Base-by-base conservation (phyloP, 2,888 invertebrate genomes). In the Drosophila prolongata region DNA sequence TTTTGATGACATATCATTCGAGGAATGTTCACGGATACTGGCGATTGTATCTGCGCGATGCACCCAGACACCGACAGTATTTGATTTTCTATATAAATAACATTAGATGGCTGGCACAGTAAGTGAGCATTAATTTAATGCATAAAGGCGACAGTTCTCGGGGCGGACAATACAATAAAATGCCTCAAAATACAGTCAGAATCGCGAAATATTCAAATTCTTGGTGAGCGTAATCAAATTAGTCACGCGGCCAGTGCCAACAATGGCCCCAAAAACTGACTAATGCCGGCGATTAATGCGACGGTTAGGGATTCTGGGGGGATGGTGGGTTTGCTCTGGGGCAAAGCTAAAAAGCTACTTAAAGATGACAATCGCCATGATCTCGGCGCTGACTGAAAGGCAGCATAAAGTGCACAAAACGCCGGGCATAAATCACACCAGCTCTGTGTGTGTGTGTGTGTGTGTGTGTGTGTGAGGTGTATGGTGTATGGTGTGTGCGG, bases 251-350 rank as follows among this genome's bases (percentile, higher is more conserved):
- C 50, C 75, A 73, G 75, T 55, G 64, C 54, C 47, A 79, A 80
- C 82, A 77, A 71, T 62, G 66, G 70, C 44, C 14, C 44, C 44
- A 44, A 61, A 68, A 67, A 64, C 68, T 75, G 80, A 86, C 83
- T 86, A 86, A 87, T 80, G 76, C 73, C 55, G 27, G 65, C 78
- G 78, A 84, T 83, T 78, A 80, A 84, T 75, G 68, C 55, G 61
- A 64, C 59, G 64, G 67, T 58, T 42, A 37, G 68, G 71, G 46
- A n/a, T 5, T 27, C 13, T 27, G 49, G 66, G 72, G 72, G 67
- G 52, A 52, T 49, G 13, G 11, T 46, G 13, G 50, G 11, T 8
- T 14, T 0, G 30, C 16, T 37, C 10, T 14, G 14, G n/a, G 37
- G 11, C 52, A 43, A 54, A 70, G 55, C 78, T 75, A 67, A 70